phyloP scores from a whole-genome alignment of 2,113 vertebrate species.

The Gymnobelideus leadbeateri region DNA sequence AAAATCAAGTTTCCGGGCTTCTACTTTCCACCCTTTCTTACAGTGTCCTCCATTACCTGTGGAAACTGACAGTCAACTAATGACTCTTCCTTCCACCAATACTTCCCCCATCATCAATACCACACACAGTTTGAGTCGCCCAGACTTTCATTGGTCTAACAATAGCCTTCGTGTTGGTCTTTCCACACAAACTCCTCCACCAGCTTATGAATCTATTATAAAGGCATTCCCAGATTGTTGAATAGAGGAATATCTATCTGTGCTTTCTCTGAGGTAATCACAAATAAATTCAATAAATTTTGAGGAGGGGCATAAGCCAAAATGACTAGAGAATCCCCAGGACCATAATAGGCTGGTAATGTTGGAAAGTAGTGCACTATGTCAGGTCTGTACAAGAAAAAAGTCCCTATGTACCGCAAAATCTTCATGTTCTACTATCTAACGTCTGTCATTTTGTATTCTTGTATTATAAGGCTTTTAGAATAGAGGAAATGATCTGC shows the following conservation, averaged over 20 bases:
- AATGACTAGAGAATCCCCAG: slow-evolving; percentile 5
- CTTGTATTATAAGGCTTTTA: slow-evolving; percentile 57
- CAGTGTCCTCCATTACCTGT: slow-evolving; percentile 92
- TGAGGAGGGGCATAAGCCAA: background rate
- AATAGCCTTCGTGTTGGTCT: slow-evolving; percentile 86
- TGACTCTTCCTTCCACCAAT: slow-evolving; percentile 88
- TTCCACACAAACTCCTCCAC: slow-evolving; percentile 90
- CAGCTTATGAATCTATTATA: slow-evolving; percentile 95
- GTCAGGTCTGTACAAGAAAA: background rate
- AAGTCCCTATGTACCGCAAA: background rate
- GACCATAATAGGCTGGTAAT: fast-evolving
- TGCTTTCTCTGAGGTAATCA: slow-evolving; percentile 12
- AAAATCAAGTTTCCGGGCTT: slow-evolving; percentile 94
- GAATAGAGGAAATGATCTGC: background rate
- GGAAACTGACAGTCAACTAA: slow-evolving; percentile 91
- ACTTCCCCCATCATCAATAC: slow-evolving; percentile 81
- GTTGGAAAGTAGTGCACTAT: background rate
- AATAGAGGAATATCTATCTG: slow-evolving; percentile 61
- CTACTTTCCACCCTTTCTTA: slow-evolving; percentile 96
- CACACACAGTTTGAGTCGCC: slow-evolving; percentile 83
- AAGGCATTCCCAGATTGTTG: slow-evolving; percentile 94
- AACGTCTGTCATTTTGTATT: slow-evolving; percentile 66
- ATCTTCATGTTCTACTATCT: slow-evolving; percentile 32
- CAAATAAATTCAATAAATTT: slow-evolving; percentile 18
- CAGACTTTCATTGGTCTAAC: slow-evolving; percentile 93